Evolutionary conservation across 92 coral and sea anemone genomes (phyloP), one percentile per base, ranked within the genome.

Genomic region (Phenganax marumi): DNA sequence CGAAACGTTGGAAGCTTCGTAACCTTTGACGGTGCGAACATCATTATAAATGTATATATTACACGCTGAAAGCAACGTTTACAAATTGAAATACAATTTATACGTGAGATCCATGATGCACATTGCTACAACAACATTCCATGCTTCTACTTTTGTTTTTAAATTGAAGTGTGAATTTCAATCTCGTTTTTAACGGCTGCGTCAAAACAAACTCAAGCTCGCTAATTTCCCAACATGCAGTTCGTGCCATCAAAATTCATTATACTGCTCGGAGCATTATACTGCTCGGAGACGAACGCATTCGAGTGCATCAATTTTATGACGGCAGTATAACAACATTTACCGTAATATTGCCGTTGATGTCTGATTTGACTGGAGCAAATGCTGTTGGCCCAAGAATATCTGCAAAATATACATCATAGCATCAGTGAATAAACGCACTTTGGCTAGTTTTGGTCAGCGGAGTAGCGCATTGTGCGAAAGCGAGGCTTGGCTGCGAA

Each of bases 311-410:
- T n/a, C 57, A n/a, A 73, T 73, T 73, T 24, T 47, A 57, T 11
- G 58, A 9, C 25, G 47, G 16, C 54, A 11, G 3, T 25, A 24
- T 68, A 33, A 33, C 43, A 33, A 43, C 57, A 50, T n/a, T 71
- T 87, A 93, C 97, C 97, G 88, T 87, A 23, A 93, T 93, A 75
- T 93, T 93, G 50, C 97, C 97, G 86, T 93, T 93, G 73, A 93
- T 93, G 73, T 93, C 97, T 26, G 95, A 92, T 68, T 93, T 93
- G 43, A 93, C 97, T 11, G 97, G 97, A 26, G 97, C 97, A 93
- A 93, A 93, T 69, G 97, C 92, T 24, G 93, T 93, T 17, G 97
- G 82, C 22, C 97, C 97, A 72, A 93, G 84, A 50, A 93, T 86
- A 85, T 93, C 97, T 75, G 16, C 12, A 76, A 63, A 49, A 71